phyloP scores from a whole-genome alignment of 1,140 invertebrate species.

The Portunus trituberculatus region DNA sequence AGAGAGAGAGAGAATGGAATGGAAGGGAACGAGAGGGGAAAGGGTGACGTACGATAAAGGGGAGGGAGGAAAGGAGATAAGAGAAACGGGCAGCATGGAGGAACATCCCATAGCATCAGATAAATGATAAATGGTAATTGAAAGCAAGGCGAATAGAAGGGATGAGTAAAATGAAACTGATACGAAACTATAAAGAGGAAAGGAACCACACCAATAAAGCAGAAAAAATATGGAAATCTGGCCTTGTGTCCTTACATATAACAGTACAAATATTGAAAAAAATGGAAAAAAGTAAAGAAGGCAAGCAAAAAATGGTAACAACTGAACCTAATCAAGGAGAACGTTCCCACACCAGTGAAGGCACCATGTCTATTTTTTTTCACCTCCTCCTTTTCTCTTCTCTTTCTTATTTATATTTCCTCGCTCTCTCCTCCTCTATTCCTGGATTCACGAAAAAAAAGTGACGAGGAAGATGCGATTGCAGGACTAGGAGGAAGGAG shows the following conservation, averaged over 20 bases:
- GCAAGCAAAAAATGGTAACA: neutral
- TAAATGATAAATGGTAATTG: conserved; percentile 14
- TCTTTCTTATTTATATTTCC: neutral
- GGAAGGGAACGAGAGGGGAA: neutral
- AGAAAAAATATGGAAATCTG: neutral
- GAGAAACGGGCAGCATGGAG: neutral
- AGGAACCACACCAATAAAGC: neutral
- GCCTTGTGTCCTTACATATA: too few relatives aligned
- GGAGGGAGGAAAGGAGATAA: neutral
- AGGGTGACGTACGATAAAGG: neutral
- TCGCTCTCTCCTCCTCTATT: neutral
- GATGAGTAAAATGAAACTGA: neutral
- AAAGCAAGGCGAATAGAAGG: neutral
- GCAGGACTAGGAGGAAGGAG: neutral
- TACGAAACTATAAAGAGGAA: neutral
- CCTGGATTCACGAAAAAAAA: neutral
- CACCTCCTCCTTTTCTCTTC: neutral
- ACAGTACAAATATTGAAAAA: neutral
- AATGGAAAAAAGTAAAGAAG: neutral
- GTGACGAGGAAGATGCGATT: neutral
- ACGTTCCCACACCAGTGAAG: neutral
- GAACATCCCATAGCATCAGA: neutral
- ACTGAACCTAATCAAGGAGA: neutral
- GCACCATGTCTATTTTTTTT: neutral
- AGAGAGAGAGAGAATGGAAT: neutral